Base-by-base conservation (phyloP, 2,797 vertebrate species). In the Parauchenoglanis ngamensis region DNA sequence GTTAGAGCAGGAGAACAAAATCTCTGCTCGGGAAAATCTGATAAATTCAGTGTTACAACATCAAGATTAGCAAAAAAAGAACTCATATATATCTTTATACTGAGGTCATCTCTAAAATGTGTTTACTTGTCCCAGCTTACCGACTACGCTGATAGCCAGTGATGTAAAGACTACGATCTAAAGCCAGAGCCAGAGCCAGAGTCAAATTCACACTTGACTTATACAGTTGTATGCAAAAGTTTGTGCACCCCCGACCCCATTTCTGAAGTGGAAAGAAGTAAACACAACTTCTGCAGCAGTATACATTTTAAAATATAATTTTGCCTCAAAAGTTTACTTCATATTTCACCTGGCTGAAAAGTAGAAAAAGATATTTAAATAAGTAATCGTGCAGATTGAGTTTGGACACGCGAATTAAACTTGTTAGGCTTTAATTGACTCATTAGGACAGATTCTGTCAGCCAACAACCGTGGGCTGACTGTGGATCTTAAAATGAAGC, bases 21-120 rank as follows among this genome's bases (percentile, higher is more conserved):
- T 10, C 15, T 2, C 40, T 28, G 31, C 15, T 65, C 1, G 79
- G 44, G 31, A 81, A 59, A 65, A 17, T 17, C 23, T 12, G 28
- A 79, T 79, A 59, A 56, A 78, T 75, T 23, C 46, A 77, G 3
- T 19, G n/a, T 77, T 54, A 77, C 49, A 80, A 23, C 56, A 44
- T 10, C 56, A 13, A 61, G 77, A 28, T 49, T 49, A 6, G 40
- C 44, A 46, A 2, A 46, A 73, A 25, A 54, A 68, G 54, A 35
- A 79, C 49, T 17, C 7, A 17, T 10, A 44, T 21, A 44, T 23
- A 35, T 19, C 40, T 40, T 40, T 4, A 40, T 40, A 40, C 35
- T 23, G 35, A 44, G 35, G 17, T 23, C 68, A 21, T 44, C 19
- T 23, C 68, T 21, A 40, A 40, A 44, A 40, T 8, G 23, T 44